phyloP scores from a whole-genome alignment of 1,140 invertebrate species.

The Leptinotarsa texana region DNA sequence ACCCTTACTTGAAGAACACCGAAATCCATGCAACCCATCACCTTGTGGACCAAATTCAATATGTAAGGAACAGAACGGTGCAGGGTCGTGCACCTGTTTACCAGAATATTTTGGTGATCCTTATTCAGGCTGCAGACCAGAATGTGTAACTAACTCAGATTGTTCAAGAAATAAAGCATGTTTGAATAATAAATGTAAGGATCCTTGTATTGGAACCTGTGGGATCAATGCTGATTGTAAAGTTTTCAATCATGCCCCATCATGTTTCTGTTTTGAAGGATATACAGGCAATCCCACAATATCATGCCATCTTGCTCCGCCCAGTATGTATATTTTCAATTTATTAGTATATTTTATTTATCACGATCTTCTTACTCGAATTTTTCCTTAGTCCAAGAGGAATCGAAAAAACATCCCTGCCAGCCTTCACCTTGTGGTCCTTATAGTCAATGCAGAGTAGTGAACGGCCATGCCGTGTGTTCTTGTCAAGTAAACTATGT shows the following conservation, averaged over 20 bases:
- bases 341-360: background rate
- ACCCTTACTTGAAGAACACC: slow-evolving; percentile 42
- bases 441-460: slow-evolving; percentile 66
- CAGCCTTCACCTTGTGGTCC: slow-evolving; percentile 73
- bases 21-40: slow-evolving; percentile 65
- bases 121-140: slow-evolving; percentile 70
- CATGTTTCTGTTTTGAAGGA: slow-evolving; percentile 66
- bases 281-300: slow-evolving; percentile 72
- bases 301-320: slow-evolving; percentile 63
- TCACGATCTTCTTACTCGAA: too few relatives aligned
- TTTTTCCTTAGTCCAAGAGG: slow-evolving; percentile 53
- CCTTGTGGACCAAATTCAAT: slow-evolving; percentile 76
- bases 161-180: slow-evolving; percentile 71
- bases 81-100: slow-evolving; percentile 73
- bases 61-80: slow-evolving; percentile 67
- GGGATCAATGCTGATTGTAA: slow-evolving; percentile 77
- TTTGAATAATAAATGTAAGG: slow-evolving; percentile 68
- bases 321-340: slow-evolving; percentile 54
- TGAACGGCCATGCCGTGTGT: slow-evolving; percentile 66
- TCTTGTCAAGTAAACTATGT: slow-evolving; percentile 65
- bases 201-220: slow-evolving; percentile 73
- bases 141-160: slow-evolving; percentile 72
- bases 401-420: slow-evolving; percentile 63
- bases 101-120: slow-evolving; percentile 74
- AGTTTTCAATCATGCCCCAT: slow-evolving; percentile 76